Base-by-base conservation (phyloP, 2,888 invertebrate genomes). In the Eupelmus urozonus region DNA sequence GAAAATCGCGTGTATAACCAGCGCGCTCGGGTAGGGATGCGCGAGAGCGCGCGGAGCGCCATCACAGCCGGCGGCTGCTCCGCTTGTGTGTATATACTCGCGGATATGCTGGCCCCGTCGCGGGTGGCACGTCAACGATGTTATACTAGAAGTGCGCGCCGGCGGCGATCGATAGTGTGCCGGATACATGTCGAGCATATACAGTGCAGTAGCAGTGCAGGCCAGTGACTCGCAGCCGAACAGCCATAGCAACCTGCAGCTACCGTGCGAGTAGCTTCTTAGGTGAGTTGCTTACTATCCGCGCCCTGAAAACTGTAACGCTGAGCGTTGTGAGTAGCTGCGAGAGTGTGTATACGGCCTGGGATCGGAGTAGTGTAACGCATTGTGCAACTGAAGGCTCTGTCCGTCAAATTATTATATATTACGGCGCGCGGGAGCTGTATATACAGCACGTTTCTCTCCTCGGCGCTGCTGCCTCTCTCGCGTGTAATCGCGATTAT, bases 401-500 rank as follows among this genome's bases (percentile, higher is more conserved):
- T 20, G 2, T 51, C 51, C 20, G 13, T 45, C 34, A 45, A 45
- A 13, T 51, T 51, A 20, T 20, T 20, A n/a, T 20, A 51, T 9
- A 51, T 51, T 45, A 45, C 16, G 2, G 16, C 16, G n/a, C n/a
- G n/a, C n/a, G n/a, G n/a, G n/a, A n/a, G n/a, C 3, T 40, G 40
- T 40, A 9, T 40, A 9, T 40, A 9, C 9, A 40, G 3, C 9
- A 40, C n/a, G n/a, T n/a, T 34, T n/a, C n/a, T 51, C 18, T 2
- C 51, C 18, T 51, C 4, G 51, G n/a, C 2, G 16, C 34, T 34
- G 3, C 9, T 34, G 34, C 34, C 9, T 51, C 18, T 51, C 3
- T 51, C 51, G 51, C 51, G n/a, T 51, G 51, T 51, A 51, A 51
- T 51, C n/a, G 20, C 20, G 13, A 51, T 51, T 51, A 51, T 51